Evolutionary conservation across 2,797 vertebrate species (phyloP), one percentile per base, ranked within the genome.

Genomic region (Arrhamphus sclerolepis): DNA sequence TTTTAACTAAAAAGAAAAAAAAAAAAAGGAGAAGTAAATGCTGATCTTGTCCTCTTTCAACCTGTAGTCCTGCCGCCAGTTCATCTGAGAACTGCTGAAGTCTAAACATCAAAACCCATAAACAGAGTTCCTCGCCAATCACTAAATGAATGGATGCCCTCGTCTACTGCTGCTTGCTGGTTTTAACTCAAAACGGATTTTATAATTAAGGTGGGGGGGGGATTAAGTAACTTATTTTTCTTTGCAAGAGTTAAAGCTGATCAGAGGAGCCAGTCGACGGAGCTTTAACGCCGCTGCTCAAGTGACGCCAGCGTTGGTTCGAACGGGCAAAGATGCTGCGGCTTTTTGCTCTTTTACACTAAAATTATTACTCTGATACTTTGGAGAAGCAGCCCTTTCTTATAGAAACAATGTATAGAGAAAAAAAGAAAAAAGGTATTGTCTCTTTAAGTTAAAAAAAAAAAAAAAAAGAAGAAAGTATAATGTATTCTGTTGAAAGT

Each of bases 11-110:
- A n/a, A n/a, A n/a, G n/a, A n/a, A n/a, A n/a, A n/a, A n/a, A n/a
- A n/a, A n/a, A 19, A 21, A 46, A 20, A 44, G 56, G 75, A 71
- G 50, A 48, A 66, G 55, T 48, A 50, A 81, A 84, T 46, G 47
- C 82, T 92, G 93, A 91, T 96, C 95, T 98, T 91, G 94, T 97
- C 95, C 95, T 97, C 95, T 93, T 96, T 96, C 94, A 94, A 74
- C 74, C 80, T 80, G 75, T 78, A 69, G 85, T 88, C 80, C 70
- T 70, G 50, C 70, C 39, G 62, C 72, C 42, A 68, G 68, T 81
- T 56, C 62, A 70, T 29, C 49, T 9, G 31, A 75, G 46, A 73
- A 70, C 69, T 46, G 7, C 26, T 44, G 53, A 63, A 67, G 67
- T 84, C 78, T 83, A 70, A 34, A 2, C 29, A 34, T 34, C 2